These are phyloP conservation scores for Zoanthus gigantus DNA, from an alignment of 92 coral and sea anemone genomes.

Conservation along the genomic window DNA sequence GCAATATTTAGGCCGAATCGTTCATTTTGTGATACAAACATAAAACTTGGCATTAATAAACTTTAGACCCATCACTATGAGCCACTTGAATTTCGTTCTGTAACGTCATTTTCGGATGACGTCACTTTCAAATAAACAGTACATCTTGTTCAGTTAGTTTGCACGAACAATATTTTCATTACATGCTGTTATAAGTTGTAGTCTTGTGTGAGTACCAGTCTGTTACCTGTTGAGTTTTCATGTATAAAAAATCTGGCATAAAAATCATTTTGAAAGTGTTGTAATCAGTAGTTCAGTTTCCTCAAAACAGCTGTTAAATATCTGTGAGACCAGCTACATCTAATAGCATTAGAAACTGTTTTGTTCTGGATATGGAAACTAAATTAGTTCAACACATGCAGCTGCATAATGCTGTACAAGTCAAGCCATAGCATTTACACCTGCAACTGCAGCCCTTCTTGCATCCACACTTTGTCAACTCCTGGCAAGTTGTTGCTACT, in stretches of 20 bases:
- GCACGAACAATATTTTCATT: slow-evolving; percentile 15
- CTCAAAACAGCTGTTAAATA: slow-evolving; percentile 19
- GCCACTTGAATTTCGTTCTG: not conserved
- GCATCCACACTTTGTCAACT: slow-evolving; percentile 59
- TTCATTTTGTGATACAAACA: no score
- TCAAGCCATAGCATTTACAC: slow-evolving; percentile 42
- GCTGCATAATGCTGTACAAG: slow-evolving; percentile 37
- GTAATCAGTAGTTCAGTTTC: slow-evolving; percentile 2
- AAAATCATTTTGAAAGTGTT: not conserved
- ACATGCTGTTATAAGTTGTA: slow-evolving; percentile 31
- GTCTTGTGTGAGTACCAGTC: slow-evolving; percentile 26
- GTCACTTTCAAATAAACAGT: not conserved
- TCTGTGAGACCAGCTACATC: not conserved
- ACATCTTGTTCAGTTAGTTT: not conserved
- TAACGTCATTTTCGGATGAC: not conserved
- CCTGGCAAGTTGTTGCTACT: slow-evolving; percentile 58
- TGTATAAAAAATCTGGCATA: not conserved
- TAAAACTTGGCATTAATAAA: no score
- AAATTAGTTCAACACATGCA: slow-evolving; percentile 17
- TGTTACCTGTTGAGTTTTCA: slow-evolving; percentile 17
- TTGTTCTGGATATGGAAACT: slow-evolving; percentile 34
- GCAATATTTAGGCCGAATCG: no score
- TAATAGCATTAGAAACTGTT: slow-evolving; percentile 10
- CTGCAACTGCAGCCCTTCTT: slow-evolving; percentile 44
- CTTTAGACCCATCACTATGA: not conserved